Evolutionary conservation across 2,888 invertebrate species (phyloP), one percentile per base, ranked within the genome.

Genomic region (Rosalia funebris): DNA sequence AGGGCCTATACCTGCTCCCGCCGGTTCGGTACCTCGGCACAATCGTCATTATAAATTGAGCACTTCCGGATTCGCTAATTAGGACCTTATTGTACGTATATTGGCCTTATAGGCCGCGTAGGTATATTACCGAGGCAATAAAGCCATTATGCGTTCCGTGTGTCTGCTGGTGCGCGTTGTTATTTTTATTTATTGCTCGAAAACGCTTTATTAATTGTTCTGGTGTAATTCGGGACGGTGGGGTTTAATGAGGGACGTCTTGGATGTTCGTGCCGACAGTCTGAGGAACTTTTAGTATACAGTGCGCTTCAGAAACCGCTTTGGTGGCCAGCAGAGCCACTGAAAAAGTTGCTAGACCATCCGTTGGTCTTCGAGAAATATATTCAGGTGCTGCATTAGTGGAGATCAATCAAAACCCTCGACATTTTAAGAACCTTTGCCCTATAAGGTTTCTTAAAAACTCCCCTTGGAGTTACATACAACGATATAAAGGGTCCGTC

Each of bases 61-160:
- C 58, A 62, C 62, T 62, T 62, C 62, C 62, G 62, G 58, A 42
- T 62, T 45, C 45, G 57, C 58, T 58, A 62, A 62, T 62, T 62
- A 62, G 48, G 57, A 39, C 58, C 62, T 50, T 50, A 57, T 52
- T 52, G 58, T 53, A 31, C n/a, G 50, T 58, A 58, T 62, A 62
- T 62, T 62, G 62, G 62, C 62, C 62, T 39, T 62, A 62, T 62
- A 52, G 32, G 34, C 2, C 10, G 57, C 58, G 62, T 41, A 45
- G 37, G 36, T 41, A 41, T 46, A 55, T 50, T 55, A 52, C 36
- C 16, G 19, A 55, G 62, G 62, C 52, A 62, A 62, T 62, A 62
- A 62, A 62, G 58, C 62, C 34, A 62, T 62, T 58, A 62, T 41
- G 54, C 12, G 42, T 36, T 52, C 50, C 54, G 34, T 39, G 37